phyloP scores from a whole-genome alignment of 2,113 vertebrate genomes.

The Catagonus wagneri region DNA sequence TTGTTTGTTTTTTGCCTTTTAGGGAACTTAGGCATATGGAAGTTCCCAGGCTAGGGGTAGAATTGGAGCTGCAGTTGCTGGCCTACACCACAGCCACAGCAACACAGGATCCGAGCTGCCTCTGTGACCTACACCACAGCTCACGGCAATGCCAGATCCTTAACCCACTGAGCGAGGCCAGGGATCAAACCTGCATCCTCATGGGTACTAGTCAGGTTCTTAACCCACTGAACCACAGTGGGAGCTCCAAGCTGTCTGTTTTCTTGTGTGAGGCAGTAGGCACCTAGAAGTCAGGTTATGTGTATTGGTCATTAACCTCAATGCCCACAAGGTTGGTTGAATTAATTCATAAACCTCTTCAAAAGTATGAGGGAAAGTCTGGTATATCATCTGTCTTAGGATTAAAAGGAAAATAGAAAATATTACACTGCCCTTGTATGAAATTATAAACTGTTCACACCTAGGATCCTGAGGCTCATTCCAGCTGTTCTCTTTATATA shows the following conservation, averaged over 20 bases:
- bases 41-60: no score
- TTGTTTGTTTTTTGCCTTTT: no score
- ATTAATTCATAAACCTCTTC: constrained; percentile 4
- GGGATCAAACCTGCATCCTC: no score
- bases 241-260: not conserved
- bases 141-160: no score
- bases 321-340: not conserved
- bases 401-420: constrained; percentile 33
- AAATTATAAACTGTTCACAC: not conserved
- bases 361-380: not conserved
- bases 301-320: not conserved
- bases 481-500: not conserved
- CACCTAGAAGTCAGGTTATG: not conserved
- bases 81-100: no score
- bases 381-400: not conserved
- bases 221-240: no score
- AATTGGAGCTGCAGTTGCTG: no score
- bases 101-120: no score
- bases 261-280: not conserved
- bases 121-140: no score
- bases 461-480: not conserved
- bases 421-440: not conserved
- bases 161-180: no score
- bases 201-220: no score
- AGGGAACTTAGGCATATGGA: no score